Evolutionary conservation across 53 echinoderm and acorn worm genomes (phyloP), one percentile per base, ranked within the genome.

Genomic region (Astropecten irregularis): DNA sequence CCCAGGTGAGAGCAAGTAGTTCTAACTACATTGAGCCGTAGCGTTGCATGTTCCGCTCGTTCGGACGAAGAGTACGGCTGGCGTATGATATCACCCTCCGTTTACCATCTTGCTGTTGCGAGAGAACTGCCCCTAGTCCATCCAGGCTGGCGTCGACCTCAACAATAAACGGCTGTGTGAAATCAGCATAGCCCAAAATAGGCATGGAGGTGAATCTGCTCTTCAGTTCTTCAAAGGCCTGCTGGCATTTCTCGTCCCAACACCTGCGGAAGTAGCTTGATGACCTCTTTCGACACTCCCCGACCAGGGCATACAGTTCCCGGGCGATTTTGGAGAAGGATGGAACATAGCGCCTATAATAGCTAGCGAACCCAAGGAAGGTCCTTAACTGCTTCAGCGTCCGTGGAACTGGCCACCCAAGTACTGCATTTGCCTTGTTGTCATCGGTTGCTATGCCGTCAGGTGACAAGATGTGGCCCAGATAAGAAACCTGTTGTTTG

Each of bases 141-240:
- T 83, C 42, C 28, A 71, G 46, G 32, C 62, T 70, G 13, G 83
- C 88, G 69, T 88, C 83, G 20, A 83, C 48, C 44, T 88, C 83
- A 0, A 88, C 49, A 29, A 83, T 22, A 8, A 42, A 42, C 6
- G 88, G 88, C 61, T 55, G 23, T 1, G 70, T 71, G 47, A 63
- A 88, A 73, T 88, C 88, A 19, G 88, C 83, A 73, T 88, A 88
- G 19, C 60, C 88, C 23, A 88, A 67, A 2, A 88, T 52, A 1
- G 88, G 83, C 16, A 48, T 27, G 30, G 59, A 51, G 50, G 70
- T 70, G 13, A 88, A 58, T 25, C 61, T 82, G 9, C 58, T 28
- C 40, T 88, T 88, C 8, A 89, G 79, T 18, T 67, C 33, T 13
- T 84, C 77, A 56, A 89, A 89, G 0, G 89, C 84, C 21, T 32